A percentile compares a stretch with the other conserved stretches of the same genome.
phyloP scores from a whole-genome alignment of 2,113 vertebrate species.

The Siphamia tubifer region DNA sequence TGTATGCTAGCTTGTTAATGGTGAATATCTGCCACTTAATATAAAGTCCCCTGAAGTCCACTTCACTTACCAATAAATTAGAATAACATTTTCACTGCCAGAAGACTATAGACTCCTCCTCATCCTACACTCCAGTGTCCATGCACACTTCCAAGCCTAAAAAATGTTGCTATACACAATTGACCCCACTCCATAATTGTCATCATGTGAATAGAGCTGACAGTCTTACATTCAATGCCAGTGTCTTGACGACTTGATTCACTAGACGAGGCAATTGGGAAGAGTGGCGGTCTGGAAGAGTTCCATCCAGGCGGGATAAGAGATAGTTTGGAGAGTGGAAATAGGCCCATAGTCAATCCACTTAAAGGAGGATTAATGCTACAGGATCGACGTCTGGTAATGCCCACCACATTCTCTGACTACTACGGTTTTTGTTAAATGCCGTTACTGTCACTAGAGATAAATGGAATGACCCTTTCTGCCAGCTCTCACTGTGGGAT shows the following conservation, averaged over 20 bases:
- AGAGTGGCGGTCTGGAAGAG: conserved; percentile 63
- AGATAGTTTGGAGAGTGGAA: conserved; percentile 46
- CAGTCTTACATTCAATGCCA: conserved; percentile 6
- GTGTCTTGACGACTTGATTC: conserved; percentile 46
- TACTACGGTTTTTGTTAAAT: conserved; percentile 22
- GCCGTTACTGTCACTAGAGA: neutral
- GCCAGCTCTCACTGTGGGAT: neutral
- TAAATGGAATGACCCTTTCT: neutral
- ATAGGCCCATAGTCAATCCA: conserved; percentile 45
- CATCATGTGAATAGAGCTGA: conserved; percentile 23
- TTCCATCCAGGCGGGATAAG: conserved; percentile 43
- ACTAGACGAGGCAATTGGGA: conserved; percentile 57
- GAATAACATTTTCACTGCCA: too few species aligned
- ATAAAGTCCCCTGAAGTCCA: too few species aligned
- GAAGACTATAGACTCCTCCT: neutral
- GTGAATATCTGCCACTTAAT: too few species aligned
- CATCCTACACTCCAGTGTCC: neutral
- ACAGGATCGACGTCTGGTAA: conserved; percentile 20
- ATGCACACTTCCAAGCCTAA: neutral
- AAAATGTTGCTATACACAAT: neutral
- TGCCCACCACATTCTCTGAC: conserved; percentile 14
- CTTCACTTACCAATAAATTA: too few species aligned
- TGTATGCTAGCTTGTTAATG: too few species aligned
- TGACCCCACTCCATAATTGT: neutral
- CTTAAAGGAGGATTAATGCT: conserved; percentile 60